phyloP scores from a whole-genome alignment of 2,797 vertebrate genomes.

The Phrynocephalus guinanensis region DNA sequence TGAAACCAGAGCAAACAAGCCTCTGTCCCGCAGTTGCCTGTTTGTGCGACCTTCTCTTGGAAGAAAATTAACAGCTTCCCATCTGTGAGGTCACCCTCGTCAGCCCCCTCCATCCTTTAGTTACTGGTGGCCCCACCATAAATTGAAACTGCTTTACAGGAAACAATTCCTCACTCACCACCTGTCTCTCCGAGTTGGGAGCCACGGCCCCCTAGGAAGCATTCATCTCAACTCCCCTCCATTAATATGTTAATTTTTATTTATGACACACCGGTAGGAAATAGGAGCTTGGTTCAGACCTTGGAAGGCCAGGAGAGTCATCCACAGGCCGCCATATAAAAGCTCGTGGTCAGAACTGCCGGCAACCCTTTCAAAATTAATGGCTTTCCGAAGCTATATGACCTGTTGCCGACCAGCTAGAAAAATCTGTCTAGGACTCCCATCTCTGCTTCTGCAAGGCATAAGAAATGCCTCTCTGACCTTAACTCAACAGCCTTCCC shows the following conservation, averaged over 20 bases:
- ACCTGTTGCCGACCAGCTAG: conserved; percentile 33
- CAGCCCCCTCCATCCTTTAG: not conserved
- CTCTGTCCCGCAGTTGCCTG: not conserved
- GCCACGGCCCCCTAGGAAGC: conserved; percentile 5
- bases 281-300: conserved; percentile 5
- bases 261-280: conserved; percentile 14
- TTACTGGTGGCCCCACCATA: conserved; percentile 8
- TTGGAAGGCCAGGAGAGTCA: not conserved
- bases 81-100: not conserved
- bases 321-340: not conserved
- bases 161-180: conserved; percentile 33
- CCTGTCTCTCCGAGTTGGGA: not conserved
- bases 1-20: not conserved
- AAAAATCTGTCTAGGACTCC: not conserved
- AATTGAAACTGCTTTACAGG: conserved; percentile 8
- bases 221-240: conserved; percentile 14
- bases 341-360: conserved; percentile 26
- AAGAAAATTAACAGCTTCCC: conserved; percentile 25
- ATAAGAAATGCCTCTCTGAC: conserved; percentile 25
- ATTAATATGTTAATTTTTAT: conserved; percentile 45
- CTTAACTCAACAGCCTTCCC: not conserved
- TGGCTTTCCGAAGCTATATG: not conserved
- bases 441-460: conserved; percentile 7
- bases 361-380: conserved; percentile 27
- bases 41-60: conserved; percentile 2